Conservation (phyloP, 2,113 vertebrate species). For the Lethenteron reissneri region DNA sequence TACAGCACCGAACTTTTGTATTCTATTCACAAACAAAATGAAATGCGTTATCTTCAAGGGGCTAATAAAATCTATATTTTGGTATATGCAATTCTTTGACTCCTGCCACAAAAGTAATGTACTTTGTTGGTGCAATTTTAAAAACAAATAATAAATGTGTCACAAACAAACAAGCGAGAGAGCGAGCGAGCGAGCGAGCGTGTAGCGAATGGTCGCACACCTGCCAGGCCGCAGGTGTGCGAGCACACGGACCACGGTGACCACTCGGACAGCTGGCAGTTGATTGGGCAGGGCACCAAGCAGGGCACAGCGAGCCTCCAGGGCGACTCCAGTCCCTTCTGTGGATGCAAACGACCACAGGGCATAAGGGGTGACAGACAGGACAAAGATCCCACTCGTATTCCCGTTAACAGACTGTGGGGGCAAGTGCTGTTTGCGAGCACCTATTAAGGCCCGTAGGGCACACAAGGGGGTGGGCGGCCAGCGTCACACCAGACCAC, state of each 20-base stretch:
- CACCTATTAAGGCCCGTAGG: no score
- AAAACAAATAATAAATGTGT: neutral
- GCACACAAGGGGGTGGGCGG: no score
- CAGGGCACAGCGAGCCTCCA: conserved; percentile 88
- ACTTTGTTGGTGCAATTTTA: neutral
- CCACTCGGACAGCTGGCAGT: conserved; percentile 92
- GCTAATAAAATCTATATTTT: neutral
- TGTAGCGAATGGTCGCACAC: conserved; percentile 24
- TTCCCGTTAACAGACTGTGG: neutral
- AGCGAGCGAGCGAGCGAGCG: neutral
- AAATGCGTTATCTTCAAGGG: no score
- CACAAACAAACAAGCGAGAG: no score
- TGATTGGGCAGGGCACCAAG: conserved; percentile 73
- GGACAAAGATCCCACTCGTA: neutral
- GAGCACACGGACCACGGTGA: conserved; percentile 73
- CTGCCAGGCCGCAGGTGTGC: conserved; percentile 64
- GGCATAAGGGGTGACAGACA: neutral
- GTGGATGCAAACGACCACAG: conserved; percentile 13
- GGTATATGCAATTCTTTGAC: conserved; percentile 1
- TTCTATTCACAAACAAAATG: no score
- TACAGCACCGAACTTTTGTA: no score
- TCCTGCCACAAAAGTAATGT: neutral
- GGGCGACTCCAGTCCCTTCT: conserved; percentile 63
- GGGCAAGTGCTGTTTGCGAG: neutral
- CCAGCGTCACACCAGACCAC: no score